Evolutionary conservation across 2,888 invertebrate species (phyloP), one percentile per base, ranked within the genome.

Genomic region (Xestia xanthographa): DNA sequence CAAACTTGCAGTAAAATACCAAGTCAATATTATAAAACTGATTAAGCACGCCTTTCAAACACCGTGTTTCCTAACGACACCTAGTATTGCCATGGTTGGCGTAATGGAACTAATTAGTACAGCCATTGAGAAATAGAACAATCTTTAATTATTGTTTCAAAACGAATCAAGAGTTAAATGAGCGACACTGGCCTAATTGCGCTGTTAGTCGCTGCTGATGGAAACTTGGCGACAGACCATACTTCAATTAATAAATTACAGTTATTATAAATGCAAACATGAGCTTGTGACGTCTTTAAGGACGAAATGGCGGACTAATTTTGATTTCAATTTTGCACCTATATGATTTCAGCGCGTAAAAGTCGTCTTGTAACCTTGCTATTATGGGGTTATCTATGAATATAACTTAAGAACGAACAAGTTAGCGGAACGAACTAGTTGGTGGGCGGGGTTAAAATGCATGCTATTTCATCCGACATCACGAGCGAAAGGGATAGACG

Each of bases 141-240:
- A 63, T 76, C 38, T 76, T 67, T 73, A 74, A 77, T 73, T 72
- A 75, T 77, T 74, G 67, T 77, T 78, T 60, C 72, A 76, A 77
- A 86, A 77, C 67, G 53, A 80, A 80, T 83, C 78, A 68, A 85
- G 63, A 73, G 63, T 79, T 80, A 68, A 77, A 77, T 69, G 58
- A 82, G 65, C 53, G 77, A 72, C 72, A 86, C 76, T 78, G 77
- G 70, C 83, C 80, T 78, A 81, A 83, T 83, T 85, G 53, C 63
- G 50, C 26, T 43, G 69, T 76, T 66, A 65, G 53, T 53, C 66
- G 41, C 65, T 66, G 70, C 63, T 77, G 75, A 81, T 71, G 73
- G 74, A 71, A 83, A 82, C 68, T 82, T 82, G 82, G 82, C 82
- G 69, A 66, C 81, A 58, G 56, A 58, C 72, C 71, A 60, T 78